These are phyloP conservation scores for Ornithoptera alexandrae DNA, from an alignment of 2,888 invertebrate genomes.

Conservation along the genomic window DNA sequence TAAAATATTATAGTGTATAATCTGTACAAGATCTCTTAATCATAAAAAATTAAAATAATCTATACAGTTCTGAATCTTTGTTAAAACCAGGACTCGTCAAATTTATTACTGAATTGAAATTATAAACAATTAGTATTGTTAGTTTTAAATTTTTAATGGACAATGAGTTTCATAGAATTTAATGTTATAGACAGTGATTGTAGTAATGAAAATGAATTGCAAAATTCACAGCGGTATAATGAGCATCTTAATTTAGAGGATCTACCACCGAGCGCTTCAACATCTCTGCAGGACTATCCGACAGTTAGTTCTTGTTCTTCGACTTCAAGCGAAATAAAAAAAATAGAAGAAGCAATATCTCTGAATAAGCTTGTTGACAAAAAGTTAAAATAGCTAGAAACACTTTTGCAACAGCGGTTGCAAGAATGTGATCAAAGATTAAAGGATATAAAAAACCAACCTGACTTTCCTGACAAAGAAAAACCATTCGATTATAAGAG, in stretches of 20 bases:
- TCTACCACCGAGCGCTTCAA: slow-evolving; percentile 30
- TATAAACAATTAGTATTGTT: no score
- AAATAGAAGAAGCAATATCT: slow-evolving; percentile 51
- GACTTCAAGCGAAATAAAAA: no score
- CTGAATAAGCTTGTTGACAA: slow-evolving; percentile 63
- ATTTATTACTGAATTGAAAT: no score
- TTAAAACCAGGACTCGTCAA: no score
- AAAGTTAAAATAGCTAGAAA: slow-evolving; percentile 53
- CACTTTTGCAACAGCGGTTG: slow-evolving; percentile 49
- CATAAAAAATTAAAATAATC: no score
- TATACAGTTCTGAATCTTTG: no score
- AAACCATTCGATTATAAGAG: slow-evolving; percentile 49
- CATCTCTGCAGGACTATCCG: slow-evolving; percentile 31
- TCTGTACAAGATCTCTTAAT: no score
- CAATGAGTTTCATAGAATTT: slow-evolving; percentile 33
- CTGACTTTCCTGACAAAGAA: slow-evolving; percentile 35
- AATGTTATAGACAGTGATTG: slow-evolving; percentile 37
- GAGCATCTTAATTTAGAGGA: slow-evolving; percentile 40
- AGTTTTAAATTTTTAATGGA: no score
- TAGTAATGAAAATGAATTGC: slow-evolving; percentile 45
- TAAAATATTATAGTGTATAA: no score
- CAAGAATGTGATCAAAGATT: slow-evolving; percentile 57
- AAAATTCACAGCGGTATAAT: slow-evolving; percentile 42
- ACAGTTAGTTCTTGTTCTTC: slow-evolving; percentile 24
- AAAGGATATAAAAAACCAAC: slow-evolving; percentile 32